Base-by-base conservation (phyloP, 2,888 invertebrate species). In the Criorhina ranunculi region DNA sequence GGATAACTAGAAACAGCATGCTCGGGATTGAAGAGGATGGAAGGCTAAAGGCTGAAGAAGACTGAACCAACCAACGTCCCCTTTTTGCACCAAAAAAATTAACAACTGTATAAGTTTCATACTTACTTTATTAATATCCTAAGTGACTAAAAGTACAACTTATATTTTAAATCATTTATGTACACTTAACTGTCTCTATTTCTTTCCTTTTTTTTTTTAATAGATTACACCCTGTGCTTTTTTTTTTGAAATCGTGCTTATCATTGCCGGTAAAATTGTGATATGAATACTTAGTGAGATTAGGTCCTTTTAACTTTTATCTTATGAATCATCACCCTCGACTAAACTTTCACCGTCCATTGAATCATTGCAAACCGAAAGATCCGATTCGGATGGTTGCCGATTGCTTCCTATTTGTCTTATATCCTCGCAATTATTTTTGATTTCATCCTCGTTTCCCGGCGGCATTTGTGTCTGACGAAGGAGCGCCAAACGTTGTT, bases 401-500 rank as follows among this genome's bases (percentile, higher is more conserved):
- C 70, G 70, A 60, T 73, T 76, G 78, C 57, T 69, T 77, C 70
- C 75, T 55, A 77, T 82, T 59, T 66, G 86, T 79, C 79, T 75
- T 73, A 69, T 73, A 9, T 89, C 82, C 87, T 88, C 69, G 80
- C 88, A 7, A 88, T 89, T 89, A 49, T 89, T 91, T 64, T 90
- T 90, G 42, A 72, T 79, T 76, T 82, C 86, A 44, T 90, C 90
- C 76, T 90, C 90, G 75, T 88, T 88, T 19, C 89, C 89, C 5
- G 80, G 4, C 0, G 90, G 90, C 78, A 91, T 60, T 85, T 92
- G 92, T 2, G 89, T 90, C 85, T 92, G 92, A 1, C 92, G 88
- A 37, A 92, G 89, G 0, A 94, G 92, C 0, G 94, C 97, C 76
- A 98, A 93, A 19, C 97, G 93, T 89, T 97, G 97, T 90, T 98